Conservation (phyloP, 2,888 invertebrate genomes). For the Heliconius erato region DNA sequence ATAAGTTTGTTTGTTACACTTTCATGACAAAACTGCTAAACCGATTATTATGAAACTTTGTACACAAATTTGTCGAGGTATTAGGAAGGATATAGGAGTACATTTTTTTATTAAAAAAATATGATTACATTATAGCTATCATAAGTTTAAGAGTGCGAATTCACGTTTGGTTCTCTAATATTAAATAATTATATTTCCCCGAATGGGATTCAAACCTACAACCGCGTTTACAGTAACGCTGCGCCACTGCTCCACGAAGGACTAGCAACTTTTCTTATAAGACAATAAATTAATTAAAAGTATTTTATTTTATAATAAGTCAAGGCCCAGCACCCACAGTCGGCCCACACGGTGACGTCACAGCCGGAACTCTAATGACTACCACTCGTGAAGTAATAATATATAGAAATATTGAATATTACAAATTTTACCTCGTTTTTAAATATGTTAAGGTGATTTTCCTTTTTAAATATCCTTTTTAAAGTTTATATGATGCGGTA, state of each 20-base stretch:
- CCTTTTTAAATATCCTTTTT: background rate
- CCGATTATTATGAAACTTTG: too few relatives aligned
- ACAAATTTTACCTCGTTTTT: background rate
- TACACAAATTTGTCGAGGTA: too few relatives aligned
- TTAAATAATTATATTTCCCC: background rate
- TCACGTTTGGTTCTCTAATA: too few relatives aligned
- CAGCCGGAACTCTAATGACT: slow-evolving; percentile 44
- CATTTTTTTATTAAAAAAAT: too few relatives aligned
- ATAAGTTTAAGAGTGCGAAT: too few relatives aligned
- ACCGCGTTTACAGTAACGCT: background rate
- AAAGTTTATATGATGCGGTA: background rate
- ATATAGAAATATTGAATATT: background rate
- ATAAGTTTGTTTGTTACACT: too few relatives aligned
- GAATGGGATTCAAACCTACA: background rate
- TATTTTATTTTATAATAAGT: slow-evolving; percentile 43
- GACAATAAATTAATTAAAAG: slow-evolving; percentile 4
- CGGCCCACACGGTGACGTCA: slow-evolving; percentile 55
- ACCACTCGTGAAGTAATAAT: background rate
- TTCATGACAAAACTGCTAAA: too few relatives aligned
- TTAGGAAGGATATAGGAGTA: too few relatives aligned
- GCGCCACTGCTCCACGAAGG: background rate
- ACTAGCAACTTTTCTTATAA: background rate
- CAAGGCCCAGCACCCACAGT: slow-evolving; percentile 54
- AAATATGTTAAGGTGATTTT: too few relatives aligned
- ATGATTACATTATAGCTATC: too few relatives aligned